Evolutionary conservation across 2,888 invertebrate species (phyloP), one percentile per base, ranked within the genome.

Genomic region (Diploptera punctata): DNA sequence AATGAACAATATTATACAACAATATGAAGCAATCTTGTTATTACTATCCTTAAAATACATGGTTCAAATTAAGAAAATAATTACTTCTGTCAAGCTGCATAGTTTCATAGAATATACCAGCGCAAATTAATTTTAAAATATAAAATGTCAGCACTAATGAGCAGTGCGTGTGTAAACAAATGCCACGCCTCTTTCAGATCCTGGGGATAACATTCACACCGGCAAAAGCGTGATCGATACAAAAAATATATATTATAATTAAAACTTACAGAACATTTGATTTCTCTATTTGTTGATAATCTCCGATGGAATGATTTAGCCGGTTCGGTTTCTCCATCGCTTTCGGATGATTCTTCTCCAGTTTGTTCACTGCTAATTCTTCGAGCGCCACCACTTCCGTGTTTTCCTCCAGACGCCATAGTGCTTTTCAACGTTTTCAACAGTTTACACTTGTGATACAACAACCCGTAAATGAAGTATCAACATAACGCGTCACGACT

Each of bases 291-390:
- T 75, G 93, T 94, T 74, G 94, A 94, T 81, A 94, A 88, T 80
- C 93, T 89, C 80, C 93, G 87, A 80, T 92, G 90, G 82, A 93
- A 91, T 78, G 89, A 89, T 81, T 87, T 88, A 77, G 91, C 92
- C 79, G 91, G 92, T 82, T 93, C 93, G 72, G 90, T 89, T 82
- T 94, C 94, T 83, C 90, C 91, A 82, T 94, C 94, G 84, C 94
- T 94, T 81, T 93, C 94, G 38, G 93, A 89, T 74, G 90, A 89
- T 77, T 90, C 90, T 77, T 89, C 90, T 75, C 81, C 76, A 72
- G 61, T 33, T 68, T 72, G 54, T 67, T 74, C 74, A 29, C 21
- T 33, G 18, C 68, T 38, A 13, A 62, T 29, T 38, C 62, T 72
- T n/a, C 69, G 49, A 47, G 72, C 24, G 3, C 18, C 57, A 54